phyloP scores from a whole-genome alignment of 1,140 invertebrate genomes.

The Hyles euphorbiae region DNA sequence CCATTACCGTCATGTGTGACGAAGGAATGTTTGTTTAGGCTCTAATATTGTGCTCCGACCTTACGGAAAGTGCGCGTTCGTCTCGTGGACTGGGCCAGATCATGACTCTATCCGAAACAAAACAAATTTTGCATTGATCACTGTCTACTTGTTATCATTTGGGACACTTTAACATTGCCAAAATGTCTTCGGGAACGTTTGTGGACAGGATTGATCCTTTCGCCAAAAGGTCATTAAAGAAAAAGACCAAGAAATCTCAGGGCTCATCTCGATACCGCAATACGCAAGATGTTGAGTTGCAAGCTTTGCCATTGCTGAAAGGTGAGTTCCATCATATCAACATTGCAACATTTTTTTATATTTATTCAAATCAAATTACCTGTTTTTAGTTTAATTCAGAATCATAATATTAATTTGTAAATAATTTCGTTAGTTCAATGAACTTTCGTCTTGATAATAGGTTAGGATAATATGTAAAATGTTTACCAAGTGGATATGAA shows the following conservation, averaged over 20 bases:
- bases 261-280: conserved; percentile 93
- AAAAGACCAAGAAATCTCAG: conserved; percentile 95
- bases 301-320: conserved; percentile 90
- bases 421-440: conserved; percentile 21
- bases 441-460: conserved; percentile 26
- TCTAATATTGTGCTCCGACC: conserved; percentile 69
- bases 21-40: conserved; percentile 74
- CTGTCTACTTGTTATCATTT: conserved; percentile 66
- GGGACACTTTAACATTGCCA: conserved; percentile 70
- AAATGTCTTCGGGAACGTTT: conserved; percentile 90
- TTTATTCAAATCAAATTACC: not conserved
- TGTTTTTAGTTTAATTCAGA: not conserved
- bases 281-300: conserved; percentile 91
- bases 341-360: too few species aligned
- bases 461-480: conserved; percentile 3
- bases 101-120: conserved; percentile 68
- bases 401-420: too few species aligned
- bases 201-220: conserved; percentile 97
- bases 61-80: conserved; percentile 65
- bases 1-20: conserved; percentile 74
- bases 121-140: conserved; percentile 67
- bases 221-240: conserved; percentile 93
- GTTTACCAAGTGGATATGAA: not conserved
- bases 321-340: conserved; percentile 76
- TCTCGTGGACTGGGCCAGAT: conserved; percentile 63